Percentiles rank a stretch among this genome's conserved stretches.
Evolutionary conservation across 2,797 vertebrate species (phyloP).

Genomic region (Galagoides demidoff): DNA sequence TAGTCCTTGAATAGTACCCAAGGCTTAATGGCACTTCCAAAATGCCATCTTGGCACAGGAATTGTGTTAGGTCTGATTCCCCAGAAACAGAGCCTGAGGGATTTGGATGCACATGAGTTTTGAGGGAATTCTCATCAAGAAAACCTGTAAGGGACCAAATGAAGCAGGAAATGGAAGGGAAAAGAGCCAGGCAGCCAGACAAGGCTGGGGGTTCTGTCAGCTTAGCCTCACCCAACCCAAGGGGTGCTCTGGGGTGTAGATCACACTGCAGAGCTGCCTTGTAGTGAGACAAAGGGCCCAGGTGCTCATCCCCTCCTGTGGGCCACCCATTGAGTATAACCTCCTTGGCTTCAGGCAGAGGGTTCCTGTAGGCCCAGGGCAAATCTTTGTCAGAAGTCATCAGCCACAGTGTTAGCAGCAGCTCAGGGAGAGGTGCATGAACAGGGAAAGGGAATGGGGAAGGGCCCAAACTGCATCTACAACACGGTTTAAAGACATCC

Average conservation of each 20-base stretch:
- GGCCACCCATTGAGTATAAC: neutral
- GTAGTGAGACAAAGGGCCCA: neutral
- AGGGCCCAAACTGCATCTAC: neutral
- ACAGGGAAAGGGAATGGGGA: neutral
- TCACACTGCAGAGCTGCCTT: neutral
- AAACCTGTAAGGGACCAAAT: neutral
- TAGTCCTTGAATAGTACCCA: neutral
- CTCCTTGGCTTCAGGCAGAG: neutral
- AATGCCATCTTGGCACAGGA: neutral
- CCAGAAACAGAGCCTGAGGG: neutral
- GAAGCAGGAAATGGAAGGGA: neutral
- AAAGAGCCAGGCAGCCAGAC: neutral
- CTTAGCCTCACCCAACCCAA: neutral
- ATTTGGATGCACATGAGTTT: neutral
- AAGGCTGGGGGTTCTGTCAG: neutral
- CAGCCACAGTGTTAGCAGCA: neutral
- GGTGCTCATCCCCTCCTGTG: neutral
- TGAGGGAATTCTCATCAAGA: neutral
- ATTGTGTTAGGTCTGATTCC: neutral
- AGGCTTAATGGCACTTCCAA: neutral
- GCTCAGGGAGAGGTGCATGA: neutral
- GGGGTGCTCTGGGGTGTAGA: neutral
- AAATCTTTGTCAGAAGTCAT: neutral
- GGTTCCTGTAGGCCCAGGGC: neutral
- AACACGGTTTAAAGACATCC: neutral